Conservation (phyloP, 1,140 invertebrate genomes). For the Physella acuta region DNA sequence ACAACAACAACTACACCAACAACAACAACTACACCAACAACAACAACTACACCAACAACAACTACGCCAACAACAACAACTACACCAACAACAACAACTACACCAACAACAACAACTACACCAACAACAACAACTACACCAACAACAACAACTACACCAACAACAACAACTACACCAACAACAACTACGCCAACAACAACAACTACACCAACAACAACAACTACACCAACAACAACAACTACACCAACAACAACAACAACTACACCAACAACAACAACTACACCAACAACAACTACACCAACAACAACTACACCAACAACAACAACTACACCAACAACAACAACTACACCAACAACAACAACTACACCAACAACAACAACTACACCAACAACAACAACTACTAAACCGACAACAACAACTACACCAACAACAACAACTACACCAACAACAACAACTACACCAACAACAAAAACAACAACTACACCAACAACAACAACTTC, state of each 20-base stretch:
- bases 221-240: neutral
- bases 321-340: neutral
- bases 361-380: neutral
- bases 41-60: neutral
- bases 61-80: neutral
- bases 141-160: neutral
- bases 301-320: neutral
- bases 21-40: neutral
- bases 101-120: neutral
- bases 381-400: neutral
- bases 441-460: neutral
- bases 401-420: neutral
- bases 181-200: neutral
- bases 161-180: neutral
- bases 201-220: neutral
- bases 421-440: neutral
- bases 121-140: neutral
- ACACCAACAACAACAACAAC: neutral
- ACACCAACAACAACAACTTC: neutral
- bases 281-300: neutral
- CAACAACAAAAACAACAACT: neutral
- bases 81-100: neutral
- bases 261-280: neutral
- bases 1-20: neutral
- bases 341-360: neutral